Evolutionary conservation across 2,888 invertebrate genomes (phyloP), one percentile per base, ranked within the genome.

Genomic region (Leptothorax acervorum): DNA sequence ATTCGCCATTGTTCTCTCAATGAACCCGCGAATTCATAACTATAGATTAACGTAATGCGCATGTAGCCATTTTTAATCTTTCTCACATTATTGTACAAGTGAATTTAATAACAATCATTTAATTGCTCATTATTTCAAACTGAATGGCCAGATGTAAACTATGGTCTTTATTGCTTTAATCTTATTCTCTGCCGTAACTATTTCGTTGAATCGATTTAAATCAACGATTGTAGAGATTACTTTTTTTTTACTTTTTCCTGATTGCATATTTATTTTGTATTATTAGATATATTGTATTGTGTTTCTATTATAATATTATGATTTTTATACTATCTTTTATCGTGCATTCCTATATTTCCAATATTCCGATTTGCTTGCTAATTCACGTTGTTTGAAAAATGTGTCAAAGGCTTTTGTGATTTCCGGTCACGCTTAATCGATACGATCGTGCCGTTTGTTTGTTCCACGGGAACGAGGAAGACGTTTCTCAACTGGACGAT

Each of bases 1-100:
- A 48, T 28, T 39, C 79, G 79, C 71, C 79, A 81, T 81, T 81
- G 79, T 81, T 81, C 79, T 57, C 18, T n/a, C 71, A n/a, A 42
- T 55, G 42, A 66, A 68, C 15, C 53, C 28, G n/a, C 57, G 45
- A 45, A 35, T 70, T 48, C 18, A 23, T 60, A 42, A 60, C 57
- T 48, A 51, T 15, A n/a, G 53, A 31, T 35, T 71, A 60, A 28
- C 28, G 39, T 71, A 71, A 79, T 73, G 28, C 73, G 8, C 23
- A 9, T 9, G 3, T 51, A 3, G 42, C 8, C 3, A 42, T 8
- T 31, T 23, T 51, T 51, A 3, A 62, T 60, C 9, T 39, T 18
- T 68, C 0, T 28, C 9, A 11, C 9, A 60, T 60, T 35, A 39
- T 60, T 73, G 12, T 15, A 12, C 45, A 39, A 12, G 48, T 12